Conservation (phyloP, 2,888 invertebrate genomes). For the Hetaerina titia region DNA sequence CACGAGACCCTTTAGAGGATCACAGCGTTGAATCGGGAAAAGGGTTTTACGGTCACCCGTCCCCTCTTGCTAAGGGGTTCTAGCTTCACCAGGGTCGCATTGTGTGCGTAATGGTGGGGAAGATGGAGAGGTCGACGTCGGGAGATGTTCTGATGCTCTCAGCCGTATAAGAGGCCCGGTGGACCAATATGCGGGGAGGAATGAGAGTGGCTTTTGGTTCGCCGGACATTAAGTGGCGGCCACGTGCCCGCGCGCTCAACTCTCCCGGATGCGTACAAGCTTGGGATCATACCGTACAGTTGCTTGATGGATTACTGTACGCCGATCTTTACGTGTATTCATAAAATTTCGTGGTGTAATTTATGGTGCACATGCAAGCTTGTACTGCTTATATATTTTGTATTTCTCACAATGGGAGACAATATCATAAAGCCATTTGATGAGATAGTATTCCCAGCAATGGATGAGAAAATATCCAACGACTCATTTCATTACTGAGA, state of each 20-base stretch:
- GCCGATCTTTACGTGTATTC: no score
- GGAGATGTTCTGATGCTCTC: neutral
- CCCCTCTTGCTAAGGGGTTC: neutral
- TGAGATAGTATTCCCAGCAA: no score
- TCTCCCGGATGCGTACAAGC: no score
- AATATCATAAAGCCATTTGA: no score
- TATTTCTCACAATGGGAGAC: no score
- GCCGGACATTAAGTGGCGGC: neutral
- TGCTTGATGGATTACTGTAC: no score
- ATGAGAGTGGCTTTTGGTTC: neutral
- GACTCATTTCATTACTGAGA: no score
- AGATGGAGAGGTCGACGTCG: neutral
- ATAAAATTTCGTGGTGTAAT: no score
- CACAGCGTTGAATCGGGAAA: neutral
- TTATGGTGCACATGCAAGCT: no score
- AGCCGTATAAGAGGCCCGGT: neutral
- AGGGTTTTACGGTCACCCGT: neutral
- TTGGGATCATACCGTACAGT: no score
- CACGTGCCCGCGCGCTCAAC: neutral
- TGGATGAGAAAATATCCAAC: no score
- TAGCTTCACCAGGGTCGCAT: neutral
- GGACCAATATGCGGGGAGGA: neutral
- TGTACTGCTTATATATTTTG: no score
- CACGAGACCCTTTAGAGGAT: neutral
- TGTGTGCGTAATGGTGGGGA: constrained; percentile 31